phyloP scores from a whole-genome alignment of 2,888 invertebrate species.

The Plagiodera versicolora region DNA sequence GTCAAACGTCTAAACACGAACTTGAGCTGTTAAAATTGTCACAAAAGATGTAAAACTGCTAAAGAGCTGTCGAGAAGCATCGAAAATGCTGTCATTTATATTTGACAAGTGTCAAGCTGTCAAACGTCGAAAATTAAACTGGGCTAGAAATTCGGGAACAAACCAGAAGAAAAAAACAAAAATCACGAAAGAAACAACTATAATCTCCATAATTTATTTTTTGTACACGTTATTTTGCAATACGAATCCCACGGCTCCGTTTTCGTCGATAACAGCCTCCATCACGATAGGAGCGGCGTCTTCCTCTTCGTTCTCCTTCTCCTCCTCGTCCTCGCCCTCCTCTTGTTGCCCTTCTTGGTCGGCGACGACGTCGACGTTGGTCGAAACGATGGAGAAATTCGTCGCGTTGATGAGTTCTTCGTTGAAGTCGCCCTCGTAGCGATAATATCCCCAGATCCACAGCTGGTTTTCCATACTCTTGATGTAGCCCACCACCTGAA shows the following conservation, averaged over 20 bases:
- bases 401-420: conserved; percentile 47
- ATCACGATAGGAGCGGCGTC: conserved; percentile 38
- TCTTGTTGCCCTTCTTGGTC: conserved; percentile 22
- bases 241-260: conserved; percentile 37
- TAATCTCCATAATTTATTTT: no score
- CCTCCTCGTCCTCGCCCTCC: conserved; percentile 27
- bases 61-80: no score
- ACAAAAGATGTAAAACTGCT: no score
- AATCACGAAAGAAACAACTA: no score
- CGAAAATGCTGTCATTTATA: no score
- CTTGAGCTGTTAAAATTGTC: no score
- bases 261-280: conserved; percentile 45
- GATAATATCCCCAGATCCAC: conserved; percentile 53
- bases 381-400: conserved; percentile 42
- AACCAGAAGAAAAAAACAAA: not conserved
- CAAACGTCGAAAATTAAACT: no score
- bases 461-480: conserved; percentile 53
- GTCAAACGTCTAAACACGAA: no score
- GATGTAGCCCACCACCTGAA: conserved; percentile 46
- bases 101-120: no score
- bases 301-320: conserved; percentile 38
- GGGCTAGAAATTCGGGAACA: no score
- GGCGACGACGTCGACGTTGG: conserved; percentile 16
- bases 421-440: conserved; percentile 41
- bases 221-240: conserved; percentile 17